Evolutionary conservation across 2,888 invertebrate species (phyloP).

Genomic region (Idaea straminata): DNA sequence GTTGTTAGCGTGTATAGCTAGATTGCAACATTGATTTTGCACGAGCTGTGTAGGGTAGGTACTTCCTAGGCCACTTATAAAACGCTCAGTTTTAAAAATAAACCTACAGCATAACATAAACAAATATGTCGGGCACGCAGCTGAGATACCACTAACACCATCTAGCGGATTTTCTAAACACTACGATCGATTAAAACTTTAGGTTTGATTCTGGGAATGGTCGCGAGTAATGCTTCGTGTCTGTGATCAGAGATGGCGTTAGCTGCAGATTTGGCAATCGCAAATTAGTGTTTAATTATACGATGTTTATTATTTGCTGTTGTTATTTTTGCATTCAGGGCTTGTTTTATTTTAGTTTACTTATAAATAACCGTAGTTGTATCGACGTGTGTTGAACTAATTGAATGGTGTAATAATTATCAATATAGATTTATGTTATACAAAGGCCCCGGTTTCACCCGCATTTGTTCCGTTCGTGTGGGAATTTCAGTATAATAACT

Average conservation of each 20-base stretch:
- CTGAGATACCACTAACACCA: constrained; percentile 44
- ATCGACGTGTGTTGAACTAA: constrained; percentile 12
- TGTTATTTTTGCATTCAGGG: constrained; percentile 31
- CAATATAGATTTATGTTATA: neutral
- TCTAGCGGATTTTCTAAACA: constrained; percentile 49
- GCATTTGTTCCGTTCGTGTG: no score
- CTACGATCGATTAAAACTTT: constrained; percentile 17
- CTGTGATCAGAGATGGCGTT: constrained; percentile 38
- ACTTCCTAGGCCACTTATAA: constrained; percentile 75
- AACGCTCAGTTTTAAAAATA: constrained; percentile 72
- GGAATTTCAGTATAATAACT: no score
- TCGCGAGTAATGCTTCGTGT: constrained; percentile 14
- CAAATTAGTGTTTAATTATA: constrained; percentile 26
- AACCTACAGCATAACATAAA: constrained; percentile 59
- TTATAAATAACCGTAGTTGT: constrained; percentile 24
- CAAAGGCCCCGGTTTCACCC: no score
- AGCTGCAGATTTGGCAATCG: constrained; percentile 16
- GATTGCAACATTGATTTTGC: constrained; percentile 48
- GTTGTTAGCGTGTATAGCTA: constrained; percentile 42
- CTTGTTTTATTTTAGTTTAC: constrained; percentile 28
- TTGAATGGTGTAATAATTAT: constrained; percentile 7
- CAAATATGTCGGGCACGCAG: constrained; percentile 41
- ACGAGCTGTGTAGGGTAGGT: constrained; percentile 38
- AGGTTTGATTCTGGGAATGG: constrained; percentile 28
- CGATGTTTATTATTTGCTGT: constrained; percentile 27